phyloP scores from a whole-genome alignment of 1,140 invertebrate genomes.

The Nephila pilipes region DNA sequence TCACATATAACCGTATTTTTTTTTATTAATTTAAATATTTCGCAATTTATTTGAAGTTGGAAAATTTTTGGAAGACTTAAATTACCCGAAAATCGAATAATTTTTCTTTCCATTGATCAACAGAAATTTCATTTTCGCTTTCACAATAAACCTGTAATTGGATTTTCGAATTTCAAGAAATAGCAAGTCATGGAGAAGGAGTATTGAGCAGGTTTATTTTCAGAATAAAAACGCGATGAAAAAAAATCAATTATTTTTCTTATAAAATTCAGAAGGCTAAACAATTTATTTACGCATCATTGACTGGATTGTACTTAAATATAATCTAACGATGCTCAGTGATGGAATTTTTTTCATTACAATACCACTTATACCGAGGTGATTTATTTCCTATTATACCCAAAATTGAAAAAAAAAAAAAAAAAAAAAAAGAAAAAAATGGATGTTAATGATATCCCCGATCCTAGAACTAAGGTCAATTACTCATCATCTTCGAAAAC shows the following conservation, averaged over 20 bases:
- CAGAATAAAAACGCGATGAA: background rate
- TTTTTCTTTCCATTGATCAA: too few relatives aligned
- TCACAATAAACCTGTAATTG: too few relatives aligned
- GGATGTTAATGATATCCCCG: background rate
- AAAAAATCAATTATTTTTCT: background rate
- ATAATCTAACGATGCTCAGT: background rate
- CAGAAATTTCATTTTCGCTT: too few relatives aligned
- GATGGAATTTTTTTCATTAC: background rate
- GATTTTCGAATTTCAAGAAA: too few relatives aligned
- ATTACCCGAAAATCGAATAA: too few relatives aligned
- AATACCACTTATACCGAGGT: background rate
- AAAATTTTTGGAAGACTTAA: too few relatives aligned
- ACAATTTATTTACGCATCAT: background rate
- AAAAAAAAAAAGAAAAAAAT: background rate
- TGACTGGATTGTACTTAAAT: slow-evolving; percentile 17
- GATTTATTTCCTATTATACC: slow-evolving; percentile 4
- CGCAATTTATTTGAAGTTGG: too few relatives aligned
- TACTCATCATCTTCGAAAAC: background rate
- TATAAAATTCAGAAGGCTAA: background rate
- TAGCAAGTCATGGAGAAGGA: too few relatives aligned
- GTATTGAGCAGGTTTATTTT: background rate
- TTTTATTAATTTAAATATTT: too few relatives aligned
- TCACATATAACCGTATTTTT: too few relatives aligned
- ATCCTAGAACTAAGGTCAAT: background rate
- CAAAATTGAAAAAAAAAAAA: too few relatives aligned